Evolutionary conservation across 2,888 invertebrate species (phyloP).

Genomic region (Apomyelois bistriatella): DNA sequence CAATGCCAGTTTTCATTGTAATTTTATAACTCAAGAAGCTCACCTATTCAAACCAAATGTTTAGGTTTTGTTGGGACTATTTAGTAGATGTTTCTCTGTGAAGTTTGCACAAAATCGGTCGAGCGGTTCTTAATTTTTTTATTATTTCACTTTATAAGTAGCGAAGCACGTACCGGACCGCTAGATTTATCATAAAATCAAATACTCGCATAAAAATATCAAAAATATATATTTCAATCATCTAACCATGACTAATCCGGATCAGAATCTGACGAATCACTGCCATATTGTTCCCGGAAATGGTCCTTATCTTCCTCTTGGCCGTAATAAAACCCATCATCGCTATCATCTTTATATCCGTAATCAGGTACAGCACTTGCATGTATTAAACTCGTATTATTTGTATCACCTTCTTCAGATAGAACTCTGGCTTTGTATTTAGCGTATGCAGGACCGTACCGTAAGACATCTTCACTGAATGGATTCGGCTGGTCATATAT

Average conservation of each 20-base stretch:
- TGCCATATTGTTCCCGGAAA: constrained; percentile 51
- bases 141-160: too few species aligned
- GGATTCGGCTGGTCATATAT: constrained; percentile 55
- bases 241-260: constrained; percentile 29
- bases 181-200: neutral
- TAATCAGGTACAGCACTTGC: constrained; percentile 42
- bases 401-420: constrained; percentile 36
- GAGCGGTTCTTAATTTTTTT: too few species aligned
- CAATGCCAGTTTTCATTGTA: too few species aligned
- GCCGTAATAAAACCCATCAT: constrained; percentile 70
- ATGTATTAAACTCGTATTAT: constrained; percentile 43
- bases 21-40: too few species aligned
- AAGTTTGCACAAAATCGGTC: too few species aligned
- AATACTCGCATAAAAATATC: constrained; percentile 1
- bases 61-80: too few species aligned
- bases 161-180: too few species aligned
- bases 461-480: constrained; percentile 75
- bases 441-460: constrained; percentile 83
- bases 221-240: constrained; percentile 20
- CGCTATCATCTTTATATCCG: constrained; percentile 60
- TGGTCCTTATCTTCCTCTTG: constrained; percentile 61
- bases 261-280: constrained; percentile 37
- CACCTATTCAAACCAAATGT: too few species aligned
- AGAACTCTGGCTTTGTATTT: constrained; percentile 81
- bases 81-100: too few species aligned